Evolutionary conservation across 2,113 vertebrate genomes (phyloP), one percentile per base, ranked within the genome.

Genomic region (Neogale vison): DNA sequence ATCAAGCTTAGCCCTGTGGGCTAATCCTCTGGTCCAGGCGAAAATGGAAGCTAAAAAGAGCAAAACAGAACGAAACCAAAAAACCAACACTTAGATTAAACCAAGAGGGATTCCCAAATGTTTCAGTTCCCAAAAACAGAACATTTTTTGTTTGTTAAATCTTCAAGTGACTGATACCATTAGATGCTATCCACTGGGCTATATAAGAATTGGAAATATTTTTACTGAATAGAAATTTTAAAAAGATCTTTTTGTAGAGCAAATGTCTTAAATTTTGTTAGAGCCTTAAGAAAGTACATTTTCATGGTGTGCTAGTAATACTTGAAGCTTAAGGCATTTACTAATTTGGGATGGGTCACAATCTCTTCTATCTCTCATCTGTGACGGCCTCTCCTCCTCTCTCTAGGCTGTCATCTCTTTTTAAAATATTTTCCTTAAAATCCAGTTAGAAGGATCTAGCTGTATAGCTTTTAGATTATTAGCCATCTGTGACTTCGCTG

Each of bases 11-110:
- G 99, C 99, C 96, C 99, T 99, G 98, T 99, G 99, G 88, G 99
- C 99, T 13, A 99, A 98, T 10, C 99, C 99, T 96, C 99, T 99
- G 2, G 99, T 99, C 99, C 99, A 99, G 0, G 99, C 99, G n/a
- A 99, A 99, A 98, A 99, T 99, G 97, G 99, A 99, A 96, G 99
- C 99, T 99, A 93, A 86, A 86, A 52, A 95, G 59, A 95, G 26
- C 96, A 67, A 77, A 63, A 23, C 14, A 23, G 11, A 18, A 45
- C 26, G 15, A 77, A 50, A 34, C 74, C 23, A 39, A 18, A 36
- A 21, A 34, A 31, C 4, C 14, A 31, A 15, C 1, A 61, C n/a
- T 84, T 95, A 15, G 72, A 12, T 92, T 84, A 72, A 23, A 77
- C 50, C 2, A 18, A 69, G 9, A 72, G 8, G 36, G 9, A 83